Evolutionary conservation across 2,888 invertebrate genomes (phyloP).

Genomic region (Synanthedon tipuliformis): DNA sequence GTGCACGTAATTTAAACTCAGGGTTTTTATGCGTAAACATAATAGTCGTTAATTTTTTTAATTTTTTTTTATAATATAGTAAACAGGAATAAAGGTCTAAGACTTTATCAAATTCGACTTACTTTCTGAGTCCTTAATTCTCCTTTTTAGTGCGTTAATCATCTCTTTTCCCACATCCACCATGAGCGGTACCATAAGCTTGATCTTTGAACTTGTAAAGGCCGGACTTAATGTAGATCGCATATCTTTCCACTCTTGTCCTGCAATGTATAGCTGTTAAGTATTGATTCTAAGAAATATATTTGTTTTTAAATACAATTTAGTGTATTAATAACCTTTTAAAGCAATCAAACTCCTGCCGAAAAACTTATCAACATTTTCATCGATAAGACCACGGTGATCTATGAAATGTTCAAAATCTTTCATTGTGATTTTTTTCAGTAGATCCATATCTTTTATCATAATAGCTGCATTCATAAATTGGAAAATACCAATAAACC

Average conservation of each 20-base stretch:
- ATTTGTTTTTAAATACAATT: background rate
- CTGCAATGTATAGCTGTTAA: constrained; percentile 6
- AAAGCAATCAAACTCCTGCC: constrained; percentile 54
- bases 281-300: background rate
- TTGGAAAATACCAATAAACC: constrained; percentile 48
- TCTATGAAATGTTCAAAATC: constrained; percentile 67
- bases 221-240: constrained; percentile 47
- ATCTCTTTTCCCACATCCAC: constrained; percentile 34
- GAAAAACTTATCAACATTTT: constrained; percentile 52
- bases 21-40: too few species aligned
- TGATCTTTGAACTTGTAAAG: constrained; percentile 61
- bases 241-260: constrained; percentile 37
- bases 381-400: constrained; percentile 38
- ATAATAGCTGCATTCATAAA: constrained; percentile 36
- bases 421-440: constrained; percentile 60
- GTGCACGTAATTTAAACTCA: too few species aligned
- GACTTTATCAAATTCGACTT: constrained; percentile 5
- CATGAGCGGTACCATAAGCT: constrained; percentile 44
- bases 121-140: constrained; percentile 16
- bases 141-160: constrained; percentile 21
- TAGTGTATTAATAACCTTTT: constrained; percentile 29
- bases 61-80: too few species aligned
- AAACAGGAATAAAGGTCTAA: too few species aligned
- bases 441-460: constrained; percentile 55
- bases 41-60: too few species aligned